Evolutionary conservation across 2,113 vertebrate species (phyloP), one percentile per base, ranked within the genome.

Genomic region (Cromileptes altivelis): DNA sequence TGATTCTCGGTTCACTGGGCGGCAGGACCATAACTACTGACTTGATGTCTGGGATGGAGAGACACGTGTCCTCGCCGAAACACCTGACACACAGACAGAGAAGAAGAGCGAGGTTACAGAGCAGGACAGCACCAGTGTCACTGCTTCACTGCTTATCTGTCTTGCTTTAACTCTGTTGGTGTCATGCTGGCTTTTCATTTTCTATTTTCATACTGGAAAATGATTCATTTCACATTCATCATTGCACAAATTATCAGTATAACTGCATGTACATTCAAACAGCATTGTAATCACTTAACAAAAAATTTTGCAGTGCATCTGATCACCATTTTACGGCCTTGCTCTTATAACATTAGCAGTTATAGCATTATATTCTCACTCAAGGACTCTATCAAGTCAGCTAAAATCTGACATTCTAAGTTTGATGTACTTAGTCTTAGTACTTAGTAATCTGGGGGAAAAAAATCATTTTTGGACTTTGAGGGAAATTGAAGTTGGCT

Each of bases 51-150:
- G 97, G 97, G 90, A 99, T 95, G 83, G 92, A 97, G 86, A 98
- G 97, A 91, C 98, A 99, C 40, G 96, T 95, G 81, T 99, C 98
- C 94, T 99, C 98, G 68, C 97, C 97, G 72, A 98, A 99, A 95
- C 98, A 99, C 94, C 98, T 98, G 95, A 69, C 61, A 65, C 73
- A 67, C 49, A 75, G 0, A 73, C 27, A 82, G 14, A 23, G 4
- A 50, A 5, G 10, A 55, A 7, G 9, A 13, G 56, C 25, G 45
- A 58, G 1, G 45, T 71, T 40, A 67, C 14, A 62, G 30, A 33
- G 21, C 0, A 11, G 18, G 47, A 57, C 52, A 65, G 78, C 21
- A 56, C 21, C 33, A 33, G 27, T 15, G 49, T 40, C 25, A 57
- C 52, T 49, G 45, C 18, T 70, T 73, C 37, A 50, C 30, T n/a